phyloP scores from a whole-genome alignment of 2,888 invertebrate species.

The Leptopilina myrica region DNA sequence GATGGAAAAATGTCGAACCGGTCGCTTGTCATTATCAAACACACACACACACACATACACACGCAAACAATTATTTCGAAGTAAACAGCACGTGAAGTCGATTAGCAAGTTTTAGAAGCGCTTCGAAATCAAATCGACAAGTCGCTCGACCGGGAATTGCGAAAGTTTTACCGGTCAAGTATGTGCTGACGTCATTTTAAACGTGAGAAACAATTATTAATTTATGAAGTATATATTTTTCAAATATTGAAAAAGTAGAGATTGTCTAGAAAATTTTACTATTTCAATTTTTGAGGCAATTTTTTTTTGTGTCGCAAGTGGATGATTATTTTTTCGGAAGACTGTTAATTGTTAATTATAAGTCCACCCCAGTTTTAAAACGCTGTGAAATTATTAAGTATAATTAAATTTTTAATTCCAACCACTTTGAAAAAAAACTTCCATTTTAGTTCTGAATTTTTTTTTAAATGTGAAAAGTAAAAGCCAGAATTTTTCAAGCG shows the following conservation, averaged over 20 bases:
- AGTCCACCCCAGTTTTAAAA: neutral
- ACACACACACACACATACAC: neutral
- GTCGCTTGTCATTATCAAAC: constrained; percentile 25
- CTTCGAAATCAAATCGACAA: constrained; percentile 26
- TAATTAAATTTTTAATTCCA: constrained; percentile 1
- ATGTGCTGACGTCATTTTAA: constrained; percentile 58
- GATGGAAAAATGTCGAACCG: constrained; percentile 23
- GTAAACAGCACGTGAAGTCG: constrained; percentile 26
- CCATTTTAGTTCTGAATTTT: neutral
- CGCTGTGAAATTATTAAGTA: neutral
- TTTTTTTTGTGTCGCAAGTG: too few relatives aligned
- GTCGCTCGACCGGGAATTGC: constrained; percentile 43
- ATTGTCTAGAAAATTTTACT: too few relatives aligned
- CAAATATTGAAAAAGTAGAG: too few relatives aligned
- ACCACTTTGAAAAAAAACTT: neutral
- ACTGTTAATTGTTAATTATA: neutral
- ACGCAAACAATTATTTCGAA: neutral
- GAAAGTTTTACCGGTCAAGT: constrained; percentile 53
- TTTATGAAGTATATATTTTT: constrained; percentile 38
- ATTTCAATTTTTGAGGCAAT: too few relatives aligned
- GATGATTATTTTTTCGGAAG: neutral
- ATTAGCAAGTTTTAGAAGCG: constrained; percentile 24
- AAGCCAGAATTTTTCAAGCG: neutral
- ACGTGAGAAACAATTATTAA: constrained; percentile 46
- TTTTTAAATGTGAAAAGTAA: neutral